Evolutionary conservation across 1,140 invertebrate genomes (phyloP).

Genomic region (Chrysoperla carnea): DNA sequence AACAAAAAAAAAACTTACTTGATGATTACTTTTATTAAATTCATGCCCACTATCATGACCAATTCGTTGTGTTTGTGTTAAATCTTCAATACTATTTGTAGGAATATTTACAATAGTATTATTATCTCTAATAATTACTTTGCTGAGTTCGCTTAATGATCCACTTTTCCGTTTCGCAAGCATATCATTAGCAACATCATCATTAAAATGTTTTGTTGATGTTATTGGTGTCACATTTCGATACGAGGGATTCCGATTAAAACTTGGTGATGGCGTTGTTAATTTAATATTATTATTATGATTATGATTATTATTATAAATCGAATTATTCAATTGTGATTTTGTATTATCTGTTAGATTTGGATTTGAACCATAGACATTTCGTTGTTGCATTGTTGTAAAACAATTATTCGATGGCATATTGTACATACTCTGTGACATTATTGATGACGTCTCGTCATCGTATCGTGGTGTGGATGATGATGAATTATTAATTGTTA

Average conservation of each 20-base stretch:
- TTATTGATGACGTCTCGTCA: not conserved
- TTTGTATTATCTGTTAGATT: not conserved
- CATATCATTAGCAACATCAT: too few species aligned
- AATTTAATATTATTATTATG: conserved; percentile 2
- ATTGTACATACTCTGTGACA: not conserved
- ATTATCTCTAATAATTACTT: not conserved
- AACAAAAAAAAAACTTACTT: not conserved
- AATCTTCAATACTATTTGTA: not conserved
- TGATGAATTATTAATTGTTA: not conserved
- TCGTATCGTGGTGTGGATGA: too few species aligned
- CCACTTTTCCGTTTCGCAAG: not conserved
- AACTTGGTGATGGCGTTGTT: conserved; percentile 6
- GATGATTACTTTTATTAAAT: not conserved
- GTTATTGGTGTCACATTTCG: not conserved
- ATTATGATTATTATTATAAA: conserved; percentile 11
- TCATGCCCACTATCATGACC: not conserved
- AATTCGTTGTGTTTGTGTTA: not conserved
- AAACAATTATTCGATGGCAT: not conserved
- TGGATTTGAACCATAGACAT: not conserved
- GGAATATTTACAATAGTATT: not conserved
- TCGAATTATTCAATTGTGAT: not conserved
- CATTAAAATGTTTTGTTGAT: not conserved
- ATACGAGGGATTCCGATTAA: conserved; percentile 18
- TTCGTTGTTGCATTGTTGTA: not conserved
- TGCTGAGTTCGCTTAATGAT: not conserved